A percentile compares a stretch with the other conserved stretches of the same genome.
phyloP scores from a whole-genome alignment of 1,140 invertebrate genomes.

The Apolygus lucorum region DNA sequence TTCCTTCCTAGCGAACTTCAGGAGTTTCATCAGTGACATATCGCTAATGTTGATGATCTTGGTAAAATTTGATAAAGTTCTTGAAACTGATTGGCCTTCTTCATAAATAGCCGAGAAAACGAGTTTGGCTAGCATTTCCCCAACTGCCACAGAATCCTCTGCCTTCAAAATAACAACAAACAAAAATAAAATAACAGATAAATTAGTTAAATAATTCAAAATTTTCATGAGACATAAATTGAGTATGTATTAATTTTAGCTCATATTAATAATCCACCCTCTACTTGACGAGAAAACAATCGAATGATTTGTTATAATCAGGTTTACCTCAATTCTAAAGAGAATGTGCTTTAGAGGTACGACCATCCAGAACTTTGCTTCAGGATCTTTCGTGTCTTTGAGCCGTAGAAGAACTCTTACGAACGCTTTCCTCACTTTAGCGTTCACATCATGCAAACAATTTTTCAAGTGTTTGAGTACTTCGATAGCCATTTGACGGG shows the following conservation, averaged over 20 bases:
- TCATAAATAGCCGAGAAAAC: slow-evolving; percentile 24
- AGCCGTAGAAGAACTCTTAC: slow-evolving; percentile 29
- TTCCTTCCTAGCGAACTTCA: too few species aligned
- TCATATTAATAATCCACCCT: too few species aligned
- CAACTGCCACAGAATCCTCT: slow-evolving; percentile 24
- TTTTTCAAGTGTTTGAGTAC: slow-evolving; percentile 26
- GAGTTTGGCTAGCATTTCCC: slow-evolving; percentile 26
- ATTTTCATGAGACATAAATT: too few species aligned
- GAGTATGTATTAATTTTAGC: too few species aligned
- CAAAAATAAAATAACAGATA: too few species aligned
- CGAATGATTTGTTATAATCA: too few species aligned
- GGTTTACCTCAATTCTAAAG: slow-evolving; percentile 30
- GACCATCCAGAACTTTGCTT: slow-evolving; percentile 29
- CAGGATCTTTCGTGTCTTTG: slow-evolving; percentile 18
- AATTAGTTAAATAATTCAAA: too few species aligned
- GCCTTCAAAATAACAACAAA: slow-evolving; percentile 25
- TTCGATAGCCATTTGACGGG: not conserved
- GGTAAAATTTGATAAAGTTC: slow-evolving; percentile 18
- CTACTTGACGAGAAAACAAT: too few species aligned
- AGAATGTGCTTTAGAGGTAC: slow-evolving; percentile 28
- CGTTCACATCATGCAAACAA: slow-evolving; percentile 32
- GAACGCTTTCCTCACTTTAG: slow-evolving; percentile 32
- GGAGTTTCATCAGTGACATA: slow-evolving; percentile 24
- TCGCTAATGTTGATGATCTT: slow-evolving; percentile 23
- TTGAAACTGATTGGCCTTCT: slow-evolving; percentile 8